A percentile compares a stretch with the other conserved stretches of the same genome.
phyloP scores from a whole-genome alignment of 2,797 vertebrate genomes.

The Lagorchestes hirsutus region DNA sequence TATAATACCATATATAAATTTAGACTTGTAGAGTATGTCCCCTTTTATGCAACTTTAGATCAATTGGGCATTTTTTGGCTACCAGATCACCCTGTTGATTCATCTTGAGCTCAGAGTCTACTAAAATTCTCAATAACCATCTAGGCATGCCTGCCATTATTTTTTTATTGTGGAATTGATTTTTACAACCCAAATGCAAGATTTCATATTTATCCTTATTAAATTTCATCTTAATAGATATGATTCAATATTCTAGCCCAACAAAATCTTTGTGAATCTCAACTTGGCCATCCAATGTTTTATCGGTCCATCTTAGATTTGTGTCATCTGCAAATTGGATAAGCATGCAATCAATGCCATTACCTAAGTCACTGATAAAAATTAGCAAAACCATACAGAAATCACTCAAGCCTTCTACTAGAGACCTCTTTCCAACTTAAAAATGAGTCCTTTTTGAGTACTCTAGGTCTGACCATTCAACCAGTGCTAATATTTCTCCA shows the following conservation, averaged over 20 bases:
- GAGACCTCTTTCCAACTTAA: not conserved
- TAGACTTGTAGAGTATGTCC: not conserved
- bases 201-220: not conserved
- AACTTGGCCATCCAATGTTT: not conserved
- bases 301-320: not conserved
- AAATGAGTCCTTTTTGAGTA: not conserved
- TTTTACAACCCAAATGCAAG: not conserved
- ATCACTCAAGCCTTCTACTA: not conserved
- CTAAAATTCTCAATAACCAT: not conserved
- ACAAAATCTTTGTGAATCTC: not conserved
- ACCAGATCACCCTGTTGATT: not conserved
- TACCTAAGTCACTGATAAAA: not conserved
- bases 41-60: not conserved
- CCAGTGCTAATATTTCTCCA: not conserved
- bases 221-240: not conserved
- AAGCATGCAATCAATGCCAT: not conserved
- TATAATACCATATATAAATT: not conserved
- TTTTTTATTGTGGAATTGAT: not conserved
- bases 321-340: not conserved
- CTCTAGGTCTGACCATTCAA: not conserved
- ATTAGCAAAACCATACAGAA: not conserved
- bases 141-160: not conserved
- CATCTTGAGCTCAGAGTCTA: not conserved
- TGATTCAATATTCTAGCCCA: not conserved
- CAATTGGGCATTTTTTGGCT: not conserved